Evolutionary conservation across 2,113 vertebrate species (phyloP).

Genomic region (Chloropsis cyanopogon): DNA sequence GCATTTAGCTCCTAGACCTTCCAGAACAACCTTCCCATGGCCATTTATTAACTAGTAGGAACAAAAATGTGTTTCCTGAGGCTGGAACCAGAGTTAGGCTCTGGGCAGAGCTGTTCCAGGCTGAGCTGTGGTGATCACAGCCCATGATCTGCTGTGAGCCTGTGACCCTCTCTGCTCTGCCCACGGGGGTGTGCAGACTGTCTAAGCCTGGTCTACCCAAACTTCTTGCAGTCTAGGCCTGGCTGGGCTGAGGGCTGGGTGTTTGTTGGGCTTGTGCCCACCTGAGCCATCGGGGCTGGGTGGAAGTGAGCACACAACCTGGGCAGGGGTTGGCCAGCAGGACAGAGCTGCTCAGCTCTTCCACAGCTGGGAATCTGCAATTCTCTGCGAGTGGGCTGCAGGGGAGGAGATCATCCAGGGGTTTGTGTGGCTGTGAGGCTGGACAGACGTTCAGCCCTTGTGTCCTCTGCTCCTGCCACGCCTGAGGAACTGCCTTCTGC

Average conservation of each 20-base stretch:
- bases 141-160: not conserved
- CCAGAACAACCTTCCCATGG: not conserved
- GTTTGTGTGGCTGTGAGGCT: not conserved
- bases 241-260: not conserved
- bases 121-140: not conserved
- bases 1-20: not conserved
- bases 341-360: not conserved
- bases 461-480: not conserved
- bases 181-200: rapidly evolving
- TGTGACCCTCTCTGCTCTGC: not conserved
- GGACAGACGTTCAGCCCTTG: rapidly evolving
- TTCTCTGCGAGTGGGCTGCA: not conserved
- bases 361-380: not conserved
- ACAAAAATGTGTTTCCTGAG: not conserved
- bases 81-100: not conserved
- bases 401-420: not conserved
- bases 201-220: not conserved
- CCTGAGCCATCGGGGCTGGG: not conserved
- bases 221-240: not conserved
- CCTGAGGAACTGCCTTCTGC: not conserved
- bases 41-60: not conserved
- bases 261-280: not conserved
- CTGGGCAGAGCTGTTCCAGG: not conserved
- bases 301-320: not conserved
- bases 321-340: not conserved